Conservation (phyloP, 1,140 invertebrate species). For the Hormaphis cornu region DNA sequence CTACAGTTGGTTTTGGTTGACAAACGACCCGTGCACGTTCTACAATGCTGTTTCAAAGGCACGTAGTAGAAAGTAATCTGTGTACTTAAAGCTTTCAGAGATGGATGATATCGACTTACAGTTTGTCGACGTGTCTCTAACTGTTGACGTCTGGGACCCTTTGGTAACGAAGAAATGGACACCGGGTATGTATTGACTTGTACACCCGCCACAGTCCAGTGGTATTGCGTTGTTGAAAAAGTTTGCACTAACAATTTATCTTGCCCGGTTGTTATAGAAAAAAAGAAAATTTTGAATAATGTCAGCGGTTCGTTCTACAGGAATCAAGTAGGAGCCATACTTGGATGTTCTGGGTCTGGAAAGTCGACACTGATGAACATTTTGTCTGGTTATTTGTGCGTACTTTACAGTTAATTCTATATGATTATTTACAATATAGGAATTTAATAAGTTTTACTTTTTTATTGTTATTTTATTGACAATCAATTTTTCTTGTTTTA, state of each 20-base stretch:
- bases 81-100: not conserved
- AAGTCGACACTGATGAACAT: constrained; percentile 89
- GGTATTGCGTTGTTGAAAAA: not conserved
- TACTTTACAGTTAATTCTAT: not conserved
- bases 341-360: constrained; percentile 87
- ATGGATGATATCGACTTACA: not conserved
- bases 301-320: constrained; percentile 70
- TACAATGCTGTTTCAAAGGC: too few relatives aligned
- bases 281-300: constrained; percentile 71
- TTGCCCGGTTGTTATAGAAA: constrained; percentile 43
- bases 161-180: not conserved
- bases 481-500: not conserved
- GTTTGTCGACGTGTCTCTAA: not conserved
- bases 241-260: not conserved
- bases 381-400: constrained; percentile 79
- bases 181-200: not conserved
- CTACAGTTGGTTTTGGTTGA: too few relatives aligned
- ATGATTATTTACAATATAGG: not conserved
- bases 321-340: constrained; percentile 77
- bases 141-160: not conserved
- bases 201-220: too few relatives aligned
- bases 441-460: too few relatives aligned
- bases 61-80: not conserved
- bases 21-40: too few relatives aligned
- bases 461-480: not conserved